Conservation (phyloP, 2,113 vertebrate genomes). For the Perccottus glenii region DNA sequence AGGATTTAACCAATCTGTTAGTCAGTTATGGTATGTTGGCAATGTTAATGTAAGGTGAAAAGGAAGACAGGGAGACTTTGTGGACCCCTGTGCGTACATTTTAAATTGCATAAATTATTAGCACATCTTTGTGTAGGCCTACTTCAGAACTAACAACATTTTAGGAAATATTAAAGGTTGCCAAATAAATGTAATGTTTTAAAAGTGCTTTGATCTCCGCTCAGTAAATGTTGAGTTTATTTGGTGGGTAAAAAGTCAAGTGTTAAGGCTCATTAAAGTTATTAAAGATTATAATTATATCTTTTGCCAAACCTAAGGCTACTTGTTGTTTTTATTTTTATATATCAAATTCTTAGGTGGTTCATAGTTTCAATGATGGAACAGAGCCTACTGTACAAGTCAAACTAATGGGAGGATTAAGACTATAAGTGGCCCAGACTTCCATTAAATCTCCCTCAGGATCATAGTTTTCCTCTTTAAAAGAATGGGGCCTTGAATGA, state of each 20-base stretch:
- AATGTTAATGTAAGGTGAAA: slow-evolving; percentile 7
- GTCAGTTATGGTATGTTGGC: slow-evolving; percentile 29
- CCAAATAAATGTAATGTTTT: no score
- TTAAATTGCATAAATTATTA: no score
- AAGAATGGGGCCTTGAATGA: slow-evolving; percentile 3
- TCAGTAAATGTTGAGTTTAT: no score
- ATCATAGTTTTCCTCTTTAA: slow-evolving; percentile 6
- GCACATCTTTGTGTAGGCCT: no score
- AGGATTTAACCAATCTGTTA: slow-evolving; percentile 55
- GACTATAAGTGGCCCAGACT: not conserved
- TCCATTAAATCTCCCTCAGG: not conserved
- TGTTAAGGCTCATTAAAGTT: not conserved
- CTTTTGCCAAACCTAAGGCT: no score
- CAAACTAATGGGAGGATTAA: not conserved
- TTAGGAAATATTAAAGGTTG: no score
- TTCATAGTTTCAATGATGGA: not conserved
- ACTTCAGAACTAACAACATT: no score
- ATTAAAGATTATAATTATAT: no score
- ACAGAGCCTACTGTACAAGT: not conserved
- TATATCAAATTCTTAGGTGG: no score
- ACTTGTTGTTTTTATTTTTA: no score
- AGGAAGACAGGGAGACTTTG: not conserved
- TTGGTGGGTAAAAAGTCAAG: not conserved
- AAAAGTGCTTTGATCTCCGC: no score
- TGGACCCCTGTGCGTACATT: not conserved